Base-by-base conservation (phyloP, 2,888 invertebrate genomes). In the Apotomis betuletana region DNA sequence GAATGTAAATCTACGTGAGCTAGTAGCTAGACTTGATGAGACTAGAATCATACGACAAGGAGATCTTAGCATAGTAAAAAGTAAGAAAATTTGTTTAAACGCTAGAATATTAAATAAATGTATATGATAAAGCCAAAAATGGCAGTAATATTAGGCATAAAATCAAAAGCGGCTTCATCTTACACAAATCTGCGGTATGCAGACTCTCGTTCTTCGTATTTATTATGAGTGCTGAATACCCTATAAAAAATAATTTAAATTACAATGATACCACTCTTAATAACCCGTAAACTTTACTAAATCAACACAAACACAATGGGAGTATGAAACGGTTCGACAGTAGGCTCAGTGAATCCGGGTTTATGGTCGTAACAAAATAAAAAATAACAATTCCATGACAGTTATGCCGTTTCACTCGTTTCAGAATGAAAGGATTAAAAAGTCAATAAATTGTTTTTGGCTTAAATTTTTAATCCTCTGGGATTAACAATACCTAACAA, bases 381-480 rank as follows among this genome's bases (percentile, higher is more conserved):
- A 64, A 64, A 44, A 15, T 44, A n/a, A 55, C 5, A 12, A 62
- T 52, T 9, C 52, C 10, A 13, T 64, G 64, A 55, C 55, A 55
- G 64, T 8, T 55, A 64, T 55, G 15, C 55, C 4, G 1, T 64
- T 64, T 13, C 38, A 8, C 51, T 51, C 38, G 52, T 38, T 62
- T 51, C 12, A 13, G 8, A 10, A 41, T 41, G 5, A 55, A 54
- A 44, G 13, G 8, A 64, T 55, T 46, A 55, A 44, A 55, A 44
- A 46, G 27, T 55, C 64, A 64, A 64, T 64, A 44, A 55, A 64
- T 55, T 63, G 63, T 63, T 54, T 64, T 44, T 55, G 44, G 64
- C 44, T 64, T 55, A 8, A 46, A 55, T 27, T 55, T 63, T 13
- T 13, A 54, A 52, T 63, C 54, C n/a, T 41, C 13, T 9, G 10